These are phyloP conservation scores for Pachydiplax longipennis DNA, from an alignment of 2,888 invertebrate genomes.

Conservation along the genomic window DNA sequence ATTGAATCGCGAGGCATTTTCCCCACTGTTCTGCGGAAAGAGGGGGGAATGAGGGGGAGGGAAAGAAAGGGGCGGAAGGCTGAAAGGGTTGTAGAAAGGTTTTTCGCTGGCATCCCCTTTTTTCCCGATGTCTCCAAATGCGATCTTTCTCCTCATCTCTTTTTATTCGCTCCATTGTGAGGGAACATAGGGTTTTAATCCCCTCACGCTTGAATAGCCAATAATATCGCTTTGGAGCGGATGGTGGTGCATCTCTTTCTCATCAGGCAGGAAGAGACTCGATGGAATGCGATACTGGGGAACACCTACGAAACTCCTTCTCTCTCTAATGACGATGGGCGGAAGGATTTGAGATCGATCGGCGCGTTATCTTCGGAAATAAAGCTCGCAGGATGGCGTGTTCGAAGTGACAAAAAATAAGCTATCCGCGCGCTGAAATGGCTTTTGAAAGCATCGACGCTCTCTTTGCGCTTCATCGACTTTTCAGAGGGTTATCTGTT, in stretches of 20 bases:
- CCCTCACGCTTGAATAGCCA: conserved; percentile 10
- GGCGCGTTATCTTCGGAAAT: conserved; percentile 7
- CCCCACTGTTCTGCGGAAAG: not conserved
- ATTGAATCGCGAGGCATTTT: not conserved
- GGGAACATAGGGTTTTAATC: not conserved
- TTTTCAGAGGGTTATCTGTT: not conserved
- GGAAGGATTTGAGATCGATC: not conserved
- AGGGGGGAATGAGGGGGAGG: not conserved
- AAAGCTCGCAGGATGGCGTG: not conserved
- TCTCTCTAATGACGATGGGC: not conserved
- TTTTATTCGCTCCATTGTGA: conserved; percentile 5
- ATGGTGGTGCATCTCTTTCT: conserved; percentile 14
- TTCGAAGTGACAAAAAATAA: not conserved
- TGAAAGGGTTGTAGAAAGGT: not conserved
- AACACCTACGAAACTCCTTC: not conserved
- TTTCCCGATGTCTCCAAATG: not conserved
- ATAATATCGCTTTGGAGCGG: conserved; percentile 4
- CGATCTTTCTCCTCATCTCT: not conserved
- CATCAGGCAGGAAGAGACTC: not conserved
- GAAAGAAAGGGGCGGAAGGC: not conserved
- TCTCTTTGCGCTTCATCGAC: not conserved
- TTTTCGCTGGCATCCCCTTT: not conserved
- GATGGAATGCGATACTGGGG: not conserved
- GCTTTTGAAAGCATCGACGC: not conserved
- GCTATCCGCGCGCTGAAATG: not conserved